These are phyloP conservation scores for Bubo scandiacus DNA, from an alignment of 2,113 vertebrate genomes.

Conservation along the genomic window DNA sequence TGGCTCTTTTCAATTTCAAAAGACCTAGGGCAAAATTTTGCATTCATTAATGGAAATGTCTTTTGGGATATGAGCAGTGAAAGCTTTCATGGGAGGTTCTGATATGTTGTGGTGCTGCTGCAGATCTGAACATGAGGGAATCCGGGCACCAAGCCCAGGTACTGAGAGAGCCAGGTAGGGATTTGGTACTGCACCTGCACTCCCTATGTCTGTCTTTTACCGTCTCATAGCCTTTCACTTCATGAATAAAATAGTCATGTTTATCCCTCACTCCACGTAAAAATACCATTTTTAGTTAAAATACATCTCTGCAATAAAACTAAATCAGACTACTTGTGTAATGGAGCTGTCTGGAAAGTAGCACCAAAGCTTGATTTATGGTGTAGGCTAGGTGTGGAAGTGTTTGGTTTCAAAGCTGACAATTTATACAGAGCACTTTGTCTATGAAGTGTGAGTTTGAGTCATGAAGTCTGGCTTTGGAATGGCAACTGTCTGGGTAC, in stretches of 20 bases:
- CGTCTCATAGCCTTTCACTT: not conserved
- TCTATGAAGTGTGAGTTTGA: not conserved
- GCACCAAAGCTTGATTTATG: not conserved
- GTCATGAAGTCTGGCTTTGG: not conserved
- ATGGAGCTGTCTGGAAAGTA: not conserved
- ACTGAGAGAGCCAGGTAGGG: not conserved
- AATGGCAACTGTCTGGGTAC: not conserved
- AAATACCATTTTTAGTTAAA: slow-evolving; percentile 15
- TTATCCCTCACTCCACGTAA: not conserved
- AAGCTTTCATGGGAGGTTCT: not conserved
- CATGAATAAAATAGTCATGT: not conserved
- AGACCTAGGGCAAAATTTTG: not conserved
- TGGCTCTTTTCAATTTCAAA: not conserved
- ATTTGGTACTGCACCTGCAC: not conserved
- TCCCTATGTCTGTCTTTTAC: not conserved
- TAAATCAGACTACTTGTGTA: not conserved
- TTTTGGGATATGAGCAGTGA: not conserved
- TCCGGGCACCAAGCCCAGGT: not conserved
- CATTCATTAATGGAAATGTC: not conserved
- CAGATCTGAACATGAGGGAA: not conserved
- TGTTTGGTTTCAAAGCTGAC: slow-evolving; percentile 13
- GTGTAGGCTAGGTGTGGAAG: not conserved
- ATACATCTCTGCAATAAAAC: not conserved
- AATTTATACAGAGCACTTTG: not conserved
- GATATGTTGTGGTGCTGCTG: not conserved